phyloP scores from a whole-genome alignment of 1,140 invertebrate genomes.

The Triops longicaudatus region DNA sequence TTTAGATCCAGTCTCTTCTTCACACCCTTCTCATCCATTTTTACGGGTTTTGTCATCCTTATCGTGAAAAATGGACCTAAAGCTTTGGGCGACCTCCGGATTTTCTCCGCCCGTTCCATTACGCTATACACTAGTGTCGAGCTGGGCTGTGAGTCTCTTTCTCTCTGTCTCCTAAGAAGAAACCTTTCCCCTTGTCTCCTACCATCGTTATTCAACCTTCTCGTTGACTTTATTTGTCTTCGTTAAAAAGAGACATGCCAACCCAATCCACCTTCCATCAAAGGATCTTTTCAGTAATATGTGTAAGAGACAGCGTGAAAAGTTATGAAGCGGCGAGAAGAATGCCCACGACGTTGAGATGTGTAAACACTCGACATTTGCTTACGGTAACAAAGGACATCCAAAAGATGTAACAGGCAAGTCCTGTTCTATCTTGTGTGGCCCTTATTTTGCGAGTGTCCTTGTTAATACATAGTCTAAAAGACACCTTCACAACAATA shows the following conservation, averaged over 20 bases:
- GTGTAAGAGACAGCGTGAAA: not conserved
- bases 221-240: conserved; percentile 8
- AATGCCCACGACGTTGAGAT: not conserved
- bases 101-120: not conserved
- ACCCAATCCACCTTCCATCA: not conserved
- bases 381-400: not conserved
- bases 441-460: too few species aligned
- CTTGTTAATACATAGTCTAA: too few species aligned
- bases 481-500: too few species aligned
- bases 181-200: conserved; percentile 6
- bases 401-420: too few species aligned
- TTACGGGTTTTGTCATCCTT: conserved; percentile 2
- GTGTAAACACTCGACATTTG: not conserved
- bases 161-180: not conserved
- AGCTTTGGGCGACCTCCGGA: not conserved
- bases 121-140: not conserved
- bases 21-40: not conserved
- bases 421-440: too few species aligned
- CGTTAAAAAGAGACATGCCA: conserved; percentile 12
- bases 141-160: not conserved
- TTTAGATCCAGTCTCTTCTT: not conserved
- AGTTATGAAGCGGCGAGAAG: not conserved
- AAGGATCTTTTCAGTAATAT: not conserved
- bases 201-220: not conserved
- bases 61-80: conserved; percentile 13